phyloP scores from a whole-genome alignment of 2,113 vertebrate genomes.

The Carassius carassius region DNA sequence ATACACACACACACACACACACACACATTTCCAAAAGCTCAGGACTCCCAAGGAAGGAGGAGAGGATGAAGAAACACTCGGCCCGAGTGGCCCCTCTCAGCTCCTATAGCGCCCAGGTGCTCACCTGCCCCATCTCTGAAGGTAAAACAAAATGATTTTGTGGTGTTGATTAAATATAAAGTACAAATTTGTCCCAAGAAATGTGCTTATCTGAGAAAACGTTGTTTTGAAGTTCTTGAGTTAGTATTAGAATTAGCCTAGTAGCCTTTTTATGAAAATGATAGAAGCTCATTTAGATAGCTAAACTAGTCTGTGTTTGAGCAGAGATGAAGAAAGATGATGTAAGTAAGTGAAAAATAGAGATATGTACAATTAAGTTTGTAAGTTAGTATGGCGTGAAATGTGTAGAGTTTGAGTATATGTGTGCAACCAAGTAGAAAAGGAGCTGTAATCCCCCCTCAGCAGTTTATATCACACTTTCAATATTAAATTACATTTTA shows the following conservation, averaged over 20 bases:
- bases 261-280: background rate
- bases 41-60: constrained; percentile 59
- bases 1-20: constrained; percentile 35
- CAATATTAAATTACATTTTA: constrained; percentile 9
- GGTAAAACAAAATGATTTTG: constrained; percentile 65
- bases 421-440: background rate
- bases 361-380: background rate
- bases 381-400: constrained; percentile 36
- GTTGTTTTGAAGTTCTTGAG: background rate
- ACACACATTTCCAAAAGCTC: constrained; percentile 49
- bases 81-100: constrained; percentile 81
- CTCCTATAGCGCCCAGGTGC: constrained; percentile 78
- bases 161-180: constrained; percentile 1
- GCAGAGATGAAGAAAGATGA: background rate
- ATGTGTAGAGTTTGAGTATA: constrained; percentile 19
- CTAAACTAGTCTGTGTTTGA: background rate
- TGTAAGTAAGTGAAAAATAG: constrained; percentile 44
- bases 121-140: constrained; percentile 76
- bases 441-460: background rate
- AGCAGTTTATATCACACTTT: constrained; percentile 11
- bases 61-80: constrained; percentile 86
- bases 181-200: background rate
- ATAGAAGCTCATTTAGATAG: background rate
- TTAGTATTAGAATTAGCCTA: background rate
- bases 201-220: background rate